These are phyloP conservation scores for Formica selysi DNA, from an alignment of 1,140 invertebrate species.

Conservation along the genomic window DNA sequence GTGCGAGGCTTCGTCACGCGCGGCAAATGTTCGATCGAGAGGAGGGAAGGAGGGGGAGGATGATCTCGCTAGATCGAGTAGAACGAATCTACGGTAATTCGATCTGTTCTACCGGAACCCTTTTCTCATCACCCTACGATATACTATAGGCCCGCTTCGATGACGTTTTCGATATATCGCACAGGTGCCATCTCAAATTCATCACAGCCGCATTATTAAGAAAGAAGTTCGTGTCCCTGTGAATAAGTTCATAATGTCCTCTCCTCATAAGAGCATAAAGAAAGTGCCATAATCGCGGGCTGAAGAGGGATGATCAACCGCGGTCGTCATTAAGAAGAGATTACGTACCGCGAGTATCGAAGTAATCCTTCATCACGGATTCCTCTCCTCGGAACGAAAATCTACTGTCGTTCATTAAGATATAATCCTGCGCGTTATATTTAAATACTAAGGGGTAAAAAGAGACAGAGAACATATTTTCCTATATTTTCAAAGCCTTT, in stretches of 20 bases:
- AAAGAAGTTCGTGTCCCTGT: not conserved
- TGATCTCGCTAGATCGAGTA: conserved; percentile 12
- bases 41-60: not conserved
- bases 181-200: conserved; percentile 31
- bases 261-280: conserved; percentile 14
- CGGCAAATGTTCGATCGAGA: conserved; percentile 26
- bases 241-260: conserved; percentile 55
- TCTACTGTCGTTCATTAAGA: conserved; percentile 39
- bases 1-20: conserved; percentile 37
- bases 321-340: conserved; percentile 49
- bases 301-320: conserved; percentile 2
- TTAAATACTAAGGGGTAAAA: conserved; percentile 10
- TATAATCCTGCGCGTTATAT: conserved; percentile 42
- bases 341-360: conserved; percentile 42
- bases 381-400: conserved; percentile 20
- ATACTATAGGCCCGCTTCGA: conserved; percentile 9
- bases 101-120: conserved; percentile 56
- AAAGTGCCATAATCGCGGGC: conserved; percentile 50
- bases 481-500: not conserved
- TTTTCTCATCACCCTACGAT: conserved; percentile 27
- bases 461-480: not conserved
- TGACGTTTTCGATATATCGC: conserved; percentile 21
- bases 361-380: conserved; percentile 38
- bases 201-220: conserved; percentile 35
- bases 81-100: conserved; percentile 75